Percentiles rank a stretch among this genome's conserved stretches.
These are phyloP conservation scores for Hypena proboscidalis DNA, from an alignment of 2,888 invertebrate species.

Conservation along the genomic window DNA sequence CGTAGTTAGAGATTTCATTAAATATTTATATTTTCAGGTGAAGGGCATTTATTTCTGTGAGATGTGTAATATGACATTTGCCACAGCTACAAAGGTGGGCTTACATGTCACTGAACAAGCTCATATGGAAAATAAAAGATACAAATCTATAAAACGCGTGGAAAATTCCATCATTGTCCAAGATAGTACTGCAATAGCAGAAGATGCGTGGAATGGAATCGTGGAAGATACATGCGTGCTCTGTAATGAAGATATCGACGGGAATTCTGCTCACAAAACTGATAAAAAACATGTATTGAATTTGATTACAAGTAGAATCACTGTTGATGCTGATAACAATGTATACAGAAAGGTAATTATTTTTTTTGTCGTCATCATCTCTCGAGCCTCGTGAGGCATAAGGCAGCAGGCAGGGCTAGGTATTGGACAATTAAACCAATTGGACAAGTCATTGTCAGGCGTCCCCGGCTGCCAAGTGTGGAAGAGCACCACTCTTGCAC, in stretches of 20 bases:
- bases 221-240: constrained; percentile 28
- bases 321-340: background rate
- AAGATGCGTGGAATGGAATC: constrained; percentile 32
- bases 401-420: too few relatives aligned
- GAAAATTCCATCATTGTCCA: constrained; percentile 13
- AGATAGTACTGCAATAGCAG: constrained; percentile 9
- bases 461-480: too few relatives aligned
- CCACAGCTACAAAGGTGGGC: constrained; percentile 16
- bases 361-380: too few relatives aligned
- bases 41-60: constrained; percentile 32
- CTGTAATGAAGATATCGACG: constrained; percentile 27
- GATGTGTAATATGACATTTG: constrained; percentile 19
- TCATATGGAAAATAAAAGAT: constrained; percentile 7
- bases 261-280: constrained; percentile 9
- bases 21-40: constrained; percentile 18
- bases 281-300: constrained; percentile 19
- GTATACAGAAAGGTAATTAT: constrained; percentile 31
- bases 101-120: constrained; percentile 19
- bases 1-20: too few relatives aligned
- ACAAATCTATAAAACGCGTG: constrained; percentile 6
- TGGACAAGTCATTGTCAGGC: too few relatives aligned
- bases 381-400: too few relatives aligned
- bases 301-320: constrained; percentile 18
- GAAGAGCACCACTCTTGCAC: too few relatives aligned
- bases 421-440: too few relatives aligned